Conservation (phyloP, 2,797 vertebrate genomes). For the Falco cherrug region DNA sequence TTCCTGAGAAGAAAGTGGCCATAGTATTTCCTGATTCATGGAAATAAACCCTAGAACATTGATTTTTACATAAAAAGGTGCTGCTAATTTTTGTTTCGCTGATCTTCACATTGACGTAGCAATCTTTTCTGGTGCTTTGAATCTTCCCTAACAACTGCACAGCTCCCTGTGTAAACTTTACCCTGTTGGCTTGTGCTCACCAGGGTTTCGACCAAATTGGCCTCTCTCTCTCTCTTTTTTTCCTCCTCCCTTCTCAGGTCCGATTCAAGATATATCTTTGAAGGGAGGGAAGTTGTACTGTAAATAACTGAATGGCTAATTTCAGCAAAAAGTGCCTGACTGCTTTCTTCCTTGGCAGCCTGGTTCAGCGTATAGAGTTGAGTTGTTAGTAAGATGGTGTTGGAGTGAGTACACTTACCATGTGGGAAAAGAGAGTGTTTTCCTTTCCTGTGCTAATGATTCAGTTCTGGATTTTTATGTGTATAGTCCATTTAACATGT, state of each 20-base stretch:
- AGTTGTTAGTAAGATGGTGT: neutral
- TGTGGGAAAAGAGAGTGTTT: neutral
- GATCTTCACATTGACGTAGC: constrained; percentile 4
- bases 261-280: neutral
- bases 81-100: constrained; percentile 57
- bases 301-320: neutral
- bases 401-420: neutral
- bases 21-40: constrained; percentile 58
- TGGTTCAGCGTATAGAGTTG: neutral
- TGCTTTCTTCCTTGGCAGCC: neutral
- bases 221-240: neutral
- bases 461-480: neutral
- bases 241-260: neutral
- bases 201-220: neutral
- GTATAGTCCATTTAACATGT: neutral
- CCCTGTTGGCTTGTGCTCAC: neutral
- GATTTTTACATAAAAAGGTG: constrained; percentile 67
- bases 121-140: neutral
- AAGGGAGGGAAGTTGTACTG: neutral
- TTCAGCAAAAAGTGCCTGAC: neutral
- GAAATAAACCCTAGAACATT: constrained; percentile 49
- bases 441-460: neutral
- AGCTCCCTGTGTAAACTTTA: neutral
- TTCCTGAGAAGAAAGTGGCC: constrained; percentile 62
- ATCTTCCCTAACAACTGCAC: constrained; percentile 2